phyloP scores from a whole-genome alignment of 2,113 vertebrate species.

The Loxodonta africana region DNA sequence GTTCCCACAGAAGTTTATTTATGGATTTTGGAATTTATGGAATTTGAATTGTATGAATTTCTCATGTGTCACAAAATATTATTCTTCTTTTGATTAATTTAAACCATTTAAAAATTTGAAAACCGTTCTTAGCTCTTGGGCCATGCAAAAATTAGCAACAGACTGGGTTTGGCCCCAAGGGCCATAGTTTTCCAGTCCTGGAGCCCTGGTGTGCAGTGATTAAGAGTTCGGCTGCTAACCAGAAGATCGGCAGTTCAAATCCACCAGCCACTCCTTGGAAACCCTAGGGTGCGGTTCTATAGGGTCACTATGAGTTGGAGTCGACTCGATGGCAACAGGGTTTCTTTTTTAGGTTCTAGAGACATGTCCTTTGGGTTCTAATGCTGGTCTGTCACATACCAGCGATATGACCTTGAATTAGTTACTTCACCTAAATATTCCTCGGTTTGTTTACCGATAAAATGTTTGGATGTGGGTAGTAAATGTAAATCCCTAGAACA shows the following conservation, averaged over 20 bases:
- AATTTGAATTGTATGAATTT: slow-evolving; percentile 11
- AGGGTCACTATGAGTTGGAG: too few relatives aligned
- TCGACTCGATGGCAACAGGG: too few relatives aligned
- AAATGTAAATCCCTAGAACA: background rate
- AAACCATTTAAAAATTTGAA: background rate
- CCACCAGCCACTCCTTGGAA: too few relatives aligned
- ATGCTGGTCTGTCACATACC: background rate
- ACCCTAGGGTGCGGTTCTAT: too few relatives aligned
- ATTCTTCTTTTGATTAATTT: background rate
- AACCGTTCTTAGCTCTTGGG: background rate
- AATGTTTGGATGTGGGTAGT: background rate
- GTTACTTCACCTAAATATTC: slow-evolving; percentile 21
- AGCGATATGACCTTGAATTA: background rate
- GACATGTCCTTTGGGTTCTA: background rate
- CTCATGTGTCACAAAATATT: background rate
- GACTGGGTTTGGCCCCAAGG: background rate
- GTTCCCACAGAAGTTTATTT: slow-evolving; percentile 23
- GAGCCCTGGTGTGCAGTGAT: too few relatives aligned
- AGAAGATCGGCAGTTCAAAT: too few relatives aligned
- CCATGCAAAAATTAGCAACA: background rate
- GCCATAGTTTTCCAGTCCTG: background rate
- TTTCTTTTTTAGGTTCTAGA: background rate
- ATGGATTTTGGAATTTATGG: background rate
- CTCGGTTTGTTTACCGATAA: slow-evolving; percentile 23
- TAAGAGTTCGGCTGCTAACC: background rate